Base-by-base conservation (phyloP, 1,140 invertebrate genomes). In the Cheumatopsyche charites region DNA sequence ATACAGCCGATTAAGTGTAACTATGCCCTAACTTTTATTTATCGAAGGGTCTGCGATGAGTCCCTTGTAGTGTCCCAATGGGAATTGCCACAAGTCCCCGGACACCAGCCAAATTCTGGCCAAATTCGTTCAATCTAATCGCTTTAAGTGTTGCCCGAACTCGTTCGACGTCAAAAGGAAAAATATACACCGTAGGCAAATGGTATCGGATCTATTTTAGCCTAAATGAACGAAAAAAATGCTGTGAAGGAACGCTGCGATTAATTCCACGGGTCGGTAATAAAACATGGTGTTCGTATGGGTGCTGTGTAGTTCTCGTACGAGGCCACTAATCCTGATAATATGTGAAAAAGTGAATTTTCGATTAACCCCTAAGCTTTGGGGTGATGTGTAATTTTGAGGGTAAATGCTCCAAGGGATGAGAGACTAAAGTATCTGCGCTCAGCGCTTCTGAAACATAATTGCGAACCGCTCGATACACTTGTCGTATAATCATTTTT, bases 281-380 rank as follows among this genome's bases (percentile, higher is more conserved):
- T 58, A 55, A 68, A 58, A 68, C 26, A 26, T 12, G 25, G 23
- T 17, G 67, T 55, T n/a, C n/a, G n/a, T n/a, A n/a, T n/a, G n/a
- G n/a, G n/a, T n/a, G n/a, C n/a, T n/a, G 47, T 58, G 67, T 70
- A 43, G 23, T 11, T 12, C 13, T 41, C 25, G 21, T 19, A 7
- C 55, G 15, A 62, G 55, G 23, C 71, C 62, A 71, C 68, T 75
- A 75, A 75, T 75, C 74, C 74, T 62, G 17, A 68, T 75, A 73
- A 75, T 73, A 75, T 73, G 74, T 73, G 74, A 75, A 75, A 75
- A 75, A 75, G 74, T 75, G 67, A 73, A 71, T 73, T 75, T 75
- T 75, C 74, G 74, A 75, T 75, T 75, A 75, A 75, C 74, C 71
- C 74, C 55, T 52, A 66, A 63, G 26, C 67, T 70, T 52, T 29